Evolutionary conservation across 1,140 invertebrate genomes (phyloP).

Genomic region (Centruroides sculpturatus): DNA sequence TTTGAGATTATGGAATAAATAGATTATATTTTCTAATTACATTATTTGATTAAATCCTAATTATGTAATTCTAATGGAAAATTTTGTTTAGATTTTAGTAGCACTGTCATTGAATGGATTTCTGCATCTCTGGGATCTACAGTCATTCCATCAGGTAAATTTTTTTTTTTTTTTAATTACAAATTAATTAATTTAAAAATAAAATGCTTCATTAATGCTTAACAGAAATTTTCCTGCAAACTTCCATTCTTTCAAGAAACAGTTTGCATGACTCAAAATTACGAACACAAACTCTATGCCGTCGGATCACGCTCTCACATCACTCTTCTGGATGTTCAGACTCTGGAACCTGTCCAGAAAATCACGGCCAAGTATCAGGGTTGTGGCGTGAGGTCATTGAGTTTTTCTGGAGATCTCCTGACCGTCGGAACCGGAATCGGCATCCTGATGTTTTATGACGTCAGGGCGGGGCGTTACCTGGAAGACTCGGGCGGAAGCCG

Average conservation of each 20-base stretch:
- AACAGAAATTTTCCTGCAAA: too few species aligned
- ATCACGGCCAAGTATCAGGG: conserved; percentile 30
- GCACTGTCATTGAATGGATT: conserved; percentile 76
- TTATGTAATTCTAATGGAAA: not conserved
- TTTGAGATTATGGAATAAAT: too few species aligned
- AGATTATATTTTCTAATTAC: too few species aligned
- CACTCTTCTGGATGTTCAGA: conserved; percentile 63
- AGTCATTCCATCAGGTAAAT: conserved; percentile 54
- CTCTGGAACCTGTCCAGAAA: conserved; percentile 54
- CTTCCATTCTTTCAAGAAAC: too few species aligned
- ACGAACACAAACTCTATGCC: too few species aligned
- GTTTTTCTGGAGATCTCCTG: conserved; percentile 73
- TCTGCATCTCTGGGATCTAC: conserved; percentile 80
- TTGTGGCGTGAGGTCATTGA: conserved; percentile 62
- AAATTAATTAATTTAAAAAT: too few species aligned
- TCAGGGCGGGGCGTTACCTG: conserved; percentile 76
- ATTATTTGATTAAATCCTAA: too few species aligned
- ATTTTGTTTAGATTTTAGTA: conserved; percentile 1
- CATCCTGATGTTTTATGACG: conserved; percentile 83
- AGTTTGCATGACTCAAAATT: too few species aligned
- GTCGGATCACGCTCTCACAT: too few species aligned
- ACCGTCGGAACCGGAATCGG: conserved; percentile 87
- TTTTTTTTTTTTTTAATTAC: too few species aligned
- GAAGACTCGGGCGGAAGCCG: conserved; percentile 51
- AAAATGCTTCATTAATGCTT: too few species aligned